Percentiles rank a stretch among this genome's conserved stretches.
Conservation (phyloP, 2,113 vertebrate genomes). For the Grantiella picta region DNA sequence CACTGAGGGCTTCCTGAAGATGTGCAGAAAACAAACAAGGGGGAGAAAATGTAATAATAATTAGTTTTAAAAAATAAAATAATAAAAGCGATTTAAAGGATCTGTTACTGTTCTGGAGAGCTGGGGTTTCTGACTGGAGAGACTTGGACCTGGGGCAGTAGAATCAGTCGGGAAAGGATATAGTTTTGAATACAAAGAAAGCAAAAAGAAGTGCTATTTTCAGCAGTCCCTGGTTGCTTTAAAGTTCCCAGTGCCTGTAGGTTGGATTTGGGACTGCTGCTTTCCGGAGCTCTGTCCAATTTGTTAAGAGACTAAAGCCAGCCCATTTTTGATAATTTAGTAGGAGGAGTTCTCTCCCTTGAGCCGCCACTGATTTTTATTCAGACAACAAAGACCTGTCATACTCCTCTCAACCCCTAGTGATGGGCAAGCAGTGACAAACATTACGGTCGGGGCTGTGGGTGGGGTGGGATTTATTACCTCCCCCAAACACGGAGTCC, state of each 20-base stretch:
- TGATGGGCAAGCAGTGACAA: conserved; percentile 80
- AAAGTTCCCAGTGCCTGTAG: conserved; percentile 88
- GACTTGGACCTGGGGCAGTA: conserved; percentile 21
- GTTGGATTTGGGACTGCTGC: conserved; percentile 93
- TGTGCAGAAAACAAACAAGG: conserved; percentile 66
- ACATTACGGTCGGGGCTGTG: conserved; percentile 58
- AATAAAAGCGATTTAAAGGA: conserved; percentile 43
- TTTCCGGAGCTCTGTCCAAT: conserved; percentile 90
- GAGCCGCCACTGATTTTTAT: conserved; percentile 88
- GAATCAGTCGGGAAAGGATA: conserved; percentile 58
- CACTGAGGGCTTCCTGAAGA: conserved; percentile 61
- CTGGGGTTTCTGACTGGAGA: conserved; percentile 55
- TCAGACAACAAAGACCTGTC: conserved; percentile 99
- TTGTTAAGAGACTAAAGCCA: conserved; percentile 95
- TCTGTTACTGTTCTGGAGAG: conserved; percentile 49
- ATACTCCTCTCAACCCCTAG: conserved; percentile 84
- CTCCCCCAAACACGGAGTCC: conserved; percentile 35
- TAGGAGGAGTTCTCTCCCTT: conserved; percentile 93
- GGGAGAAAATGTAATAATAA: conserved; percentile 46
- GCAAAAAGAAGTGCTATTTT: conserved; percentile 70
- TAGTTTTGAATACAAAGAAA: conserved; percentile 72
- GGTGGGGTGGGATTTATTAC: conserved; percentile 51
- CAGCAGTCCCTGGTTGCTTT: conserved; percentile 79
- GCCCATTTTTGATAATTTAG: conserved; percentile 98
- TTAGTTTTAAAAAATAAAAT: conserved; percentile 52